Evolutionary conservation across 2,888 invertebrate species (phyloP).

Genomic region (Melolontha melolontha): DNA sequence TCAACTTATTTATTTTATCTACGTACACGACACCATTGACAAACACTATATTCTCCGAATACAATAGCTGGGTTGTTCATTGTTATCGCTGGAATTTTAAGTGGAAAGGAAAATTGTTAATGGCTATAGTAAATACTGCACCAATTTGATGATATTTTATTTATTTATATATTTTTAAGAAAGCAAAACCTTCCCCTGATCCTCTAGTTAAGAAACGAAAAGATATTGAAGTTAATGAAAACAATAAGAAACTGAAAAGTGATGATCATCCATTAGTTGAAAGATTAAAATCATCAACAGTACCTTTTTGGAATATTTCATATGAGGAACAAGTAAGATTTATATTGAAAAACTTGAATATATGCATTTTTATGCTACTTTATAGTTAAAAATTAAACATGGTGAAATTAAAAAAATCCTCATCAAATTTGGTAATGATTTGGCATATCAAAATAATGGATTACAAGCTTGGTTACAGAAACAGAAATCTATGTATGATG

Average conservation of each 20-base stretch:
- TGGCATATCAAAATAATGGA: constrained; percentile 71
- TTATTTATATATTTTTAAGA: constrained; percentile 62
- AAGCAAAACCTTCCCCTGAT: constrained; percentile 89
- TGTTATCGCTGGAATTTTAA: too few relatives aligned
- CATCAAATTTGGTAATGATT: constrained; percentile 73
- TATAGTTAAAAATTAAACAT: constrained; percentile 73
- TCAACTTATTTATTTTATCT: too few relatives aligned
- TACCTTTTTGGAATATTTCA: constrained; percentile 75
- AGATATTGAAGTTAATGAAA: constrained; percentile 63
- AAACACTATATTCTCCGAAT: too few relatives aligned
- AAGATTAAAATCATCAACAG: constrained; percentile 73
- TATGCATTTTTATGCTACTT: constrained; percentile 7
- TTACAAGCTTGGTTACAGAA: constrained; percentile 67
- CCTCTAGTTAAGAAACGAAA: constrained; percentile 83
- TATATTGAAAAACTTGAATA: not conserved
- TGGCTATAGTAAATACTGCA: constrained; percentile 68
- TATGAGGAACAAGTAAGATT: constrained; percentile 78
- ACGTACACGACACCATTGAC: too few relatives aligned
- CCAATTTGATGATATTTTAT: constrained; percentile 22
- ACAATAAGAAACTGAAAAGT: constrained; percentile 65
- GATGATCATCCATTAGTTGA: constrained; percentile 73
- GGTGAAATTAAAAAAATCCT: constrained; percentile 74
- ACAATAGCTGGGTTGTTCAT: too few relatives aligned
- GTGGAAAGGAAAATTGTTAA: constrained; percentile 79
- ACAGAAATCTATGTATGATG: constrained; percentile 69